A percentile compares a stretch with the other conserved stretches of the same genome.
Conservation (phyloP, 1,140 invertebrate genomes). For the Drosophila simulans region DNA sequence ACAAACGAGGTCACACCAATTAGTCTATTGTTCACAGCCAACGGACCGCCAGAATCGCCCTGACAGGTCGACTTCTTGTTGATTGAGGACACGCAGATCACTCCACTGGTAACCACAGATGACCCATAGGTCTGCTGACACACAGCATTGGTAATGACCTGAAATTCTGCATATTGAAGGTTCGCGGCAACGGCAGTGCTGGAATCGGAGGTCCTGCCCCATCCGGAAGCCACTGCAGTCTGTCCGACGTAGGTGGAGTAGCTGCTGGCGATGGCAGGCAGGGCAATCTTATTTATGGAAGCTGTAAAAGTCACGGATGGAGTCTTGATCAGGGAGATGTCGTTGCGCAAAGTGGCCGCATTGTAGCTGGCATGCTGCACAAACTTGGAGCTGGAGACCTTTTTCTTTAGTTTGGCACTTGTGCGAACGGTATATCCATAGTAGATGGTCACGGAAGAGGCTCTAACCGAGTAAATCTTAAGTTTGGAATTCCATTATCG, state of each 20-base stretch:
- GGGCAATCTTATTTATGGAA: conserved; percentile 20
- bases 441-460: conserved; percentile 48
- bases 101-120: conserved; percentile 3
- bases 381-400: conserved; percentile 33
- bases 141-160: conserved; percentile 7
- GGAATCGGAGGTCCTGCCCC: conserved; percentile 23
- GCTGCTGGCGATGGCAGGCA: conserved; percentile 22
- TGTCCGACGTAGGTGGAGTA: conserved; percentile 30
- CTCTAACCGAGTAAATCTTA: conserved; percentile 3
- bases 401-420: conserved; percentile 24
- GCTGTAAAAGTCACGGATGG: conserved; percentile 10
- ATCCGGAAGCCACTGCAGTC: conserved; percentile 39
- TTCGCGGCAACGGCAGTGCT: background rate
- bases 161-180: conserved; percentile 18
- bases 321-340: conserved; percentile 41
- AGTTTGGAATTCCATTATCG: background rate
- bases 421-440: conserved; percentile 57
- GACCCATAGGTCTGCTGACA: conserved; percentile 11
- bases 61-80: conserved; percentile 26
- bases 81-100: conserved; percentile 32
- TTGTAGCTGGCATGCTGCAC: conserved; percentile 47
- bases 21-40: conserved; percentile 29
- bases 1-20: conserved; percentile 84
- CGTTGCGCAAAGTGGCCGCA: conserved; percentile 36
- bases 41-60: conserved; percentile 37